Conservation (phyloP, 1,140 invertebrate genomes). For the Aphelinus atriplicis region DNA sequence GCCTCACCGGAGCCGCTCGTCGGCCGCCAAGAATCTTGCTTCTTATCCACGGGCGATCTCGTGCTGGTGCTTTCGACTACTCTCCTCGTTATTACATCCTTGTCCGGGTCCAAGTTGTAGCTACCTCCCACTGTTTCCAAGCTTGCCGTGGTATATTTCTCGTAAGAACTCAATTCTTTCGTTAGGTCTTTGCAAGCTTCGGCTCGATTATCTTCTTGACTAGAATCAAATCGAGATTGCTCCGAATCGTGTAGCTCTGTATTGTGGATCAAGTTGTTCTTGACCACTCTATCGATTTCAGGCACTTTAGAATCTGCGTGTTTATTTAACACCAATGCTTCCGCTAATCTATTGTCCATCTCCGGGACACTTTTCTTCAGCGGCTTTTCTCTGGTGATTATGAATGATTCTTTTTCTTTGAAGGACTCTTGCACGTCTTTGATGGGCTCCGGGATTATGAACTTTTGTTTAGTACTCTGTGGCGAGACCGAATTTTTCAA, state of each 20-base stretch:
- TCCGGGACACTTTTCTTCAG: conserved; percentile 40
- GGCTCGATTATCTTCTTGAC: conserved; percentile 6
- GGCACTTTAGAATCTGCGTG: conserved; percentile 42
- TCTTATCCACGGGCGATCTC: conserved; percentile 40
- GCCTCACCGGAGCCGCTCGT: conserved; percentile 41
- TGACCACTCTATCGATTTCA: conserved; percentile 24
- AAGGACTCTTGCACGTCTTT: conserved; percentile 35
- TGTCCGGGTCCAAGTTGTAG: not conserved
- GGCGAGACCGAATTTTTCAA: conserved; percentile 48
- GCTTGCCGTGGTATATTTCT: not conserved
- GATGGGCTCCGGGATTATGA: conserved; percentile 45
- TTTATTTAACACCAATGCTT: conserved; percentile 45
- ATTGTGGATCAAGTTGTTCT: conserved; percentile 3
- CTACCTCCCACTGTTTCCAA: not conserved
- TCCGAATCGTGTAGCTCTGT: not conserved
- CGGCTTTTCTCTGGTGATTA: conserved; percentile 6
- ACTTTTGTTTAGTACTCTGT: conserved; percentile 39
- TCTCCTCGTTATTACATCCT: not conserved
- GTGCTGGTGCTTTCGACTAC: conserved; percentile 37
- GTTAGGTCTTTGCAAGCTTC: not conserved
- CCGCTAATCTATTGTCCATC: conserved; percentile 65
- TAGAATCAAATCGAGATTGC: not conserved
- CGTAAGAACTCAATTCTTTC: not conserved
- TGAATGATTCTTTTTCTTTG: not conserved
- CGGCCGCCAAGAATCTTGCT: conserved; percentile 49